These are phyloP conservation scores for Larimichthys crocea DNA, from an alignment of 2,113 vertebrate genomes.

Conservation along the genomic window DNA sequence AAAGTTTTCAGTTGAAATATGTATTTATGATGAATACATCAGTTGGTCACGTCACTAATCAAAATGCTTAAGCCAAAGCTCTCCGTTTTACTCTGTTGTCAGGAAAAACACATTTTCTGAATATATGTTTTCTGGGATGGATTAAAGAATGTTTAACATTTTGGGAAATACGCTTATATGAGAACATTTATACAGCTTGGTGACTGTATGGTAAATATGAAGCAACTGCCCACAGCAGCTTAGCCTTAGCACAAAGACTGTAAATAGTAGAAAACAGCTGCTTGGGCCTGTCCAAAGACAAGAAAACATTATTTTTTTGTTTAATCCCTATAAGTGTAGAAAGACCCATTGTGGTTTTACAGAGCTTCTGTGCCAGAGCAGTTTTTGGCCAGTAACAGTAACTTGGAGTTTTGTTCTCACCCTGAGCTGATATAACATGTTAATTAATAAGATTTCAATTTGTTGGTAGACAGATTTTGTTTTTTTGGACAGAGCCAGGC, in stretches of 20 bases:
- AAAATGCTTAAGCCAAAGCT: conserved; percentile 22
- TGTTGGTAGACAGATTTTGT: not conserved
- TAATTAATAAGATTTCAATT: not conserved
- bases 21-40: not conserved
- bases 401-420: not conserved
- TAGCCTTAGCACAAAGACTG: not conserved
- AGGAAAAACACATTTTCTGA: conserved; percentile 29
- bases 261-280: not conserved
- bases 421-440: not conserved
- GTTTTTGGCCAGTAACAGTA: not conserved
- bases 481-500: not conserved
- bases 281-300: not conserved
- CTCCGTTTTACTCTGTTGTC: conserved; percentile 13
- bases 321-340: not conserved
- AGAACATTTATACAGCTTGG: too few relatives aligned
- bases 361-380: not conserved
- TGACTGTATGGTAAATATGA: not conserved
- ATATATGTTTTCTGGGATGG: not conserved
- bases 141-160: not conserved
- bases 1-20: not conserved
- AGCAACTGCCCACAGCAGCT: not conserved
- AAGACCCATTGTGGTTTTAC: not conserved
- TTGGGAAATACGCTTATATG: not conserved
- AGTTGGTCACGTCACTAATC: not conserved
- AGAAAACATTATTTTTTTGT: not conserved